A percentile compares a stretch with the other conserved stretches of the same genome.
phyloP scores from a whole-genome alignment of 2,797 vertebrate genomes.

The Smutsia temminckii region DNA sequence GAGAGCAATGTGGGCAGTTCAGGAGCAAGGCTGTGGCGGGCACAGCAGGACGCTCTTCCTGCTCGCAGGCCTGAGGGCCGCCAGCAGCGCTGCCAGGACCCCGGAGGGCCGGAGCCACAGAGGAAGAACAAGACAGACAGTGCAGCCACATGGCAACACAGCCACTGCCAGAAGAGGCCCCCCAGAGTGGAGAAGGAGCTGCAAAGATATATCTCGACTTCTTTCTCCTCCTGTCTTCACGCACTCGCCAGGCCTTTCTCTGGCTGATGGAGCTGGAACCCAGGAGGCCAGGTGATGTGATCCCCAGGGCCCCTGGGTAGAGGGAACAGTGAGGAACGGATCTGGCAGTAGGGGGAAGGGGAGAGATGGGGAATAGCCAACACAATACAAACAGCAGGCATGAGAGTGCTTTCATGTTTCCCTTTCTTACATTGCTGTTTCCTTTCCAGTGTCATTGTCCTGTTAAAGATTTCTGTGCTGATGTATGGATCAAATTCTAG shows the following conservation, averaged over 20 bases:
- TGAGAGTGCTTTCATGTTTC: neutral
- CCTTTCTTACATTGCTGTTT: neutral
- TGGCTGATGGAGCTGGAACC: neutral
- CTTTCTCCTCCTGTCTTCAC: too few species aligned
- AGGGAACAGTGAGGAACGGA: neutral
- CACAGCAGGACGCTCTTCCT: neutral
- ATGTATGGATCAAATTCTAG: neutral
- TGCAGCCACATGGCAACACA: neutral
- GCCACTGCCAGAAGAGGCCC: neutral
- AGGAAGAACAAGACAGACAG: neutral
- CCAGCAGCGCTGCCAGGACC: neutral
- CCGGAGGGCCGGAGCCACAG: neutral
- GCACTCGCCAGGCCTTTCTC: neutral
- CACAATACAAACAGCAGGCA: neutral
- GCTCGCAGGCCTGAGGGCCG: neutral
- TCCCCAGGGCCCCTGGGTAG: neutral
- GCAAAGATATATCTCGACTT: neutral
- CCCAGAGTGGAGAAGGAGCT: neutral
- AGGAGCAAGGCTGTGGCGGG: neutral
- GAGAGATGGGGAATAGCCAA: neutral
- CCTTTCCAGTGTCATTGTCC: neutral
- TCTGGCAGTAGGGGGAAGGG: neutral
- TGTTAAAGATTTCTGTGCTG: neutral
- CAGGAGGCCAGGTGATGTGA: neutral
- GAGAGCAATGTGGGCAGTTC: neutral